A percentile compares a stretch with the other conserved stretches of the same genome.
Conservation (phyloP, 2,113 vertebrate genomes). For the Leucoraja erinaceus region DNA sequence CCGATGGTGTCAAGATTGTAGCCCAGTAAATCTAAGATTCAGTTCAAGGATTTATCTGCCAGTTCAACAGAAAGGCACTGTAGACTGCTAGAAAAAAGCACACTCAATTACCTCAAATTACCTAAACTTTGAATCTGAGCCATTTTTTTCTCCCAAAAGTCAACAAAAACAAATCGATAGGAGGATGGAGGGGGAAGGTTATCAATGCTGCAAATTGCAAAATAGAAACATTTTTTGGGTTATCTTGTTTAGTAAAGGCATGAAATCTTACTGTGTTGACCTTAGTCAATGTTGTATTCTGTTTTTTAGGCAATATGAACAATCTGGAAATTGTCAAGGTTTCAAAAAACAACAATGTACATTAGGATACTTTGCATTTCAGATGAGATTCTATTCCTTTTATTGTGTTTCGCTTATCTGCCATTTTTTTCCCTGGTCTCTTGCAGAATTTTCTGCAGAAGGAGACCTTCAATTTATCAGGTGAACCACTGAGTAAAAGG, state of each 20-base stretch:
- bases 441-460: neutral
- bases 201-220: conserved; percentile 28
- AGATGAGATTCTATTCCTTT: neutral
- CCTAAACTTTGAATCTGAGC: conserved; percentile 18
- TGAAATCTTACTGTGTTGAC: conserved; percentile 12
- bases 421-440: neutral
- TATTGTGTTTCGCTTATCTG: neutral
- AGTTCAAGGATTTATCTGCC: conserved; percentile 24
- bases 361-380: neutral
- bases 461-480: neutral
- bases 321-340: conserved; percentile 19
- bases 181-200: conserved; percentile 9
- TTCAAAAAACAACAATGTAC: conserved; percentile 7
- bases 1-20: conserved; percentile 28
- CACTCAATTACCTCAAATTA: conserved; percentile 19
- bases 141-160: neutral
- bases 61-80: conserved; percentile 14
- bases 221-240: neutral
- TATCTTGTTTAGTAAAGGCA: conserved; percentile 10
- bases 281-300: conserved; percentile 19
- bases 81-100: conserved; percentile 13
- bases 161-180: conserved; percentile 11
- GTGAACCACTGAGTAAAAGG: neutral
- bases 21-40: conserved; percentile 17
- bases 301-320: neutral